Percentiles rank a stretch among this genome's conserved stretches.
These are phyloP conservation scores for Beaufortia kweichowensis DNA, from an alignment of 2,113 vertebrate species.

Conservation along the genomic window DNA sequence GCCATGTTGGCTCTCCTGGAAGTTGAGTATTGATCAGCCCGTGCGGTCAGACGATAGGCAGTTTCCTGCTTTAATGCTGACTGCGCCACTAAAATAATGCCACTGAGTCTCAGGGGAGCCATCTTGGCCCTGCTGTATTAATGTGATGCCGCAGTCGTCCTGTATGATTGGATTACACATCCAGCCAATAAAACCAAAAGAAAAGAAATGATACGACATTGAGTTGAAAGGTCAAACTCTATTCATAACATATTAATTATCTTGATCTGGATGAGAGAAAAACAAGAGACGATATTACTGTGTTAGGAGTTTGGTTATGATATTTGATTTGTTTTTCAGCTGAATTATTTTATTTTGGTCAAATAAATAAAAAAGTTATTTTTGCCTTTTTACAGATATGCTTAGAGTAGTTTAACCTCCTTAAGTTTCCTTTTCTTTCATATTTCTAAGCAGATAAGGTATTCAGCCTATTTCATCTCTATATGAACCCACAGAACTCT, in stretches of 20 bases:
- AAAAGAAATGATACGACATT: background rate
- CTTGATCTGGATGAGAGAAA: background rate
- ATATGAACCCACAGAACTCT: background rate
- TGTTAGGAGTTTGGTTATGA: too few species aligned
- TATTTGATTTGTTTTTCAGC: too few species aligned
- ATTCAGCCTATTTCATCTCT: background rate
- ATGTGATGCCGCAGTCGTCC: slow-evolving; percentile 23
- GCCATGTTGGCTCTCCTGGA: background rate
- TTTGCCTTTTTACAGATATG: too few species aligned
- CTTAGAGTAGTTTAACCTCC: too few species aligned
- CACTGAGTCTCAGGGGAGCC: slow-evolving; percentile 37
- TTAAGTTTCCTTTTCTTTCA: background rate
- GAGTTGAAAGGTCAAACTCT: background rate
- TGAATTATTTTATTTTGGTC: too few species aligned
- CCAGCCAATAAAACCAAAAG: background rate
- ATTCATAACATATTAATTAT: background rate
- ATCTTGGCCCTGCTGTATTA: slow-evolving; percentile 35
- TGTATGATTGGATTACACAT: background rate
- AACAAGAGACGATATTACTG: too few species aligned
- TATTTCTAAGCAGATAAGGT: background rate
- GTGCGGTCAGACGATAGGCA: slow-evolving; percentile 26
- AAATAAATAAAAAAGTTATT: too few species aligned
- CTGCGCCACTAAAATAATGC: slow-evolving; percentile 33
- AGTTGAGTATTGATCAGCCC: slow-evolving; percentile 27
- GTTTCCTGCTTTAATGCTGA: slow-evolving; percentile 44